Evolutionary conservation across 2,888 invertebrate genomes (phyloP), one percentile per base, ranked within the genome.

Genomic region (Drosophila siamana): DNA sequence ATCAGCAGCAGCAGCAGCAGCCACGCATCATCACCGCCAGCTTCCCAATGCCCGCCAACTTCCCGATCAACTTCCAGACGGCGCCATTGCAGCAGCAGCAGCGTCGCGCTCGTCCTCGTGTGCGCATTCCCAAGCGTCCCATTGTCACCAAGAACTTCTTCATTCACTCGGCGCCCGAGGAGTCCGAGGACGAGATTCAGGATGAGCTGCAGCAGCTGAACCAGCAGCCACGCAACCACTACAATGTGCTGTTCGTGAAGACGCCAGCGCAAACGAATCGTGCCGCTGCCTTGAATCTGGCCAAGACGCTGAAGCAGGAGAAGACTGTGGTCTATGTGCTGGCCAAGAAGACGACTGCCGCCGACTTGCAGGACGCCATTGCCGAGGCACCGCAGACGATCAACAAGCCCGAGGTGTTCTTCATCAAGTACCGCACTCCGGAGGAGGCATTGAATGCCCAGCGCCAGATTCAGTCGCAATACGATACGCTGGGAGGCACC

Each of bases 291-390:
- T 72, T 92, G 19, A 90, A 90, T 57, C 78, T 92, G 44, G 91
- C 89, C 74, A 88, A 90, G 69, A 78, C 89, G 0, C 70, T 91
- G 60, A 91, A 90, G 51, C 90, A 92, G 73, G 92, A 92, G 74
- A 92, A 92, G 80, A 92, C 92, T 0, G 91, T 92, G 30, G 92
- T 92, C 26, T 92, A 92, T 77, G 92, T 92, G 55, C 79, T 92
- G 75, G 86, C 90, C 46, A 92, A 92, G 86, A 92, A 92, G 78
- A 90, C 91, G 0, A 80, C 90, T 0, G 89, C 91, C 2, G 50
- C 90, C 15, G 91, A 91, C 48, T 63, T 91, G 60, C 91, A 91
- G 69, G 91, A 91, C 9, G 91, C 91, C 51, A 81, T 91, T 11
- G 81, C 88, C 52, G 90, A 91, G 30, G 85, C 88, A 2, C 91